Evolutionary conservation across 1,140 invertebrate genomes (phyloP), one percentile per base, ranked within the genome.

Genomic region (Hylaeus anthracinus): DNA sequence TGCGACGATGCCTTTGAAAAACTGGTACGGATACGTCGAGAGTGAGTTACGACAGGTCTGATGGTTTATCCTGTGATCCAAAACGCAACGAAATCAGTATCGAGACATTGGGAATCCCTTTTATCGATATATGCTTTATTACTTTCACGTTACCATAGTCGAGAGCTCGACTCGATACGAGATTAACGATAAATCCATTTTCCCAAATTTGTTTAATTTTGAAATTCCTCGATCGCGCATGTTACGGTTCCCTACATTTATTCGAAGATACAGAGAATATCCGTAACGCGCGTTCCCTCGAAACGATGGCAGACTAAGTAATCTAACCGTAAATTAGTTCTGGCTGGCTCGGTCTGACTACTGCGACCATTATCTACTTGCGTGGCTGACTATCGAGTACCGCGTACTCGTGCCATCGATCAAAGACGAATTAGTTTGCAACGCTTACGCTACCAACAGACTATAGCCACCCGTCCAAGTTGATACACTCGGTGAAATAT

Each of bases 251-350:
- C 41, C 26, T 37, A 72, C 37, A 14, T 41, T 26, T 70, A 6
- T 51, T 60, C 37, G 12, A 53, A 14, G 56, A 78, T 61, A 14
- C 26, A 12, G 3, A 61, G 56, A 56, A 45, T 56, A 15, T 3
- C 9, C 14, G 14, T 51, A 37, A 58, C 63, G 43, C 55, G 26
- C 58, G 67, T 71, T 66, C 39, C 48, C 39, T 72, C n/a, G 39
- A 0, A 55, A 43, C 69, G 39, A 56, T n/a, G 9, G 1, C 9
- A 4, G 41, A 72, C 56, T 72, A 72, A 72, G 72, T 66, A 51
- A 74, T 80, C 53, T 51, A 66, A 53, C 45, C 55, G 79, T 48
- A n/a, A 75, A 80, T 80, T 75, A 80, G 65, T 65, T 75, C 63
- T 5, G 53, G 5, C 72, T 67, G 37, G 3, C 45, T 55, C 55